Conservation (phyloP, 2,113 vertebrate genomes). For the Coryphaenoides rupestris region DNA sequence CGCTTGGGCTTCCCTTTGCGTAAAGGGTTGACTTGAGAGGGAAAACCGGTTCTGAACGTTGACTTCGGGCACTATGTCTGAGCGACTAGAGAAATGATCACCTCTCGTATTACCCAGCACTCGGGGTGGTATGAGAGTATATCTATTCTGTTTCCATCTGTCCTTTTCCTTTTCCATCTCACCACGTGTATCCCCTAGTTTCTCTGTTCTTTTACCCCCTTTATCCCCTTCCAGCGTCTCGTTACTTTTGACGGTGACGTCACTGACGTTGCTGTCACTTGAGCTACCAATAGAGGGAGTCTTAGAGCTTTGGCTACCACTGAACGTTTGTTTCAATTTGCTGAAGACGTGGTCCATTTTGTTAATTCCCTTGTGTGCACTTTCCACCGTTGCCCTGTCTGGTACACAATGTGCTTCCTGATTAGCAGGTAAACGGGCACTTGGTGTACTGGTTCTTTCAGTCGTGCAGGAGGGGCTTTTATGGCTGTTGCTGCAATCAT, state of each 20-base stretch:
- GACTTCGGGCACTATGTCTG: slow-evolving; percentile 18
- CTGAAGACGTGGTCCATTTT: slow-evolving; percentile 66
- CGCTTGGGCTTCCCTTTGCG: slow-evolving; percentile 24
- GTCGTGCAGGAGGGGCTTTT: slow-evolving; percentile 48
- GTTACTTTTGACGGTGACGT: slow-evolving; percentile 17
- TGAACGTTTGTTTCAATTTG: slow-evolving; percentile 63
- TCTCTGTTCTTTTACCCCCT: not conserved
- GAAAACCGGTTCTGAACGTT: not conserved
- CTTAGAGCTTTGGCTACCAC: slow-evolving; percentile 39
- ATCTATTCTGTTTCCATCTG: slow-evolving; percentile 33
- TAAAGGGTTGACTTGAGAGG: not conserved
- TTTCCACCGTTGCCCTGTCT: slow-evolving; percentile 35
- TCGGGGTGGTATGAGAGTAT: slow-evolving; percentile 16
- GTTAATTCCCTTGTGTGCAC: slow-evolving; percentile 41
- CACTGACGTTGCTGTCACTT: slow-evolving; percentile 35
- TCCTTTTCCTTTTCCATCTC: slow-evolving; percentile 8
- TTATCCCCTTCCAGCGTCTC: slow-evolving; percentile 17
- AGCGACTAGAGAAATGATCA: slow-evolving; percentile 16
- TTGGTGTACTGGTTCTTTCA: slow-evolving; percentile 34
- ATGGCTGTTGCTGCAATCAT: slow-evolving; percentile 18
- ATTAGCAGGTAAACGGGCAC: slow-evolving; percentile 23
- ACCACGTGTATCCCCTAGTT: slow-evolving; percentile 1
- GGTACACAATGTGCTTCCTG: slow-evolving; percentile 7
- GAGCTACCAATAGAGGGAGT: slow-evolving; percentile 37
- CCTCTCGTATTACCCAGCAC: slow-evolving; percentile 1